Conservation (phyloP, 2,888 invertebrate species). For the Diplolepis rosae region DNA sequence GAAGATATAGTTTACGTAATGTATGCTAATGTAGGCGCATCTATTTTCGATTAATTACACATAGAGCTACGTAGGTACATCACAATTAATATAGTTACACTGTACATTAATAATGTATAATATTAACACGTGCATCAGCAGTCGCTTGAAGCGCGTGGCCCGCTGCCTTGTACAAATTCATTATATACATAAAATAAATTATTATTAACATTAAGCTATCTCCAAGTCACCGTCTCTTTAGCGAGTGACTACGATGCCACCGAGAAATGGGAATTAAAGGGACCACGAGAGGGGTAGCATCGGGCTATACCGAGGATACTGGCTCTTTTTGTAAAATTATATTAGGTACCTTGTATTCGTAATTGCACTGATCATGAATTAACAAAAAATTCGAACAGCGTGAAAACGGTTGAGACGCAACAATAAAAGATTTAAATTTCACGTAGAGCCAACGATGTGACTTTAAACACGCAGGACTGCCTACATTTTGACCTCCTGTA, state of each 20-base stretch:
- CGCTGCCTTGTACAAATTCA: constrained; percentile 69
- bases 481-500: constrained; percentile 48
- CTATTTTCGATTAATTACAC: constrained; percentile 58
- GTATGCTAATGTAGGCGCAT: constrained; percentile 41
- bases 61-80: constrained; percentile 69
- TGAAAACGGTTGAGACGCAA: constrained; percentile 21
- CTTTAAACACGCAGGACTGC: constrained; percentile 56
- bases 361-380: constrained; percentile 73
- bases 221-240: constrained; percentile 56
- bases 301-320: constrained; percentile 68
- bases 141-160: constrained; percentile 53
- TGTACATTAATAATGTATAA: constrained; percentile 68
- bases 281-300: constrained; percentile 37
- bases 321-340: constrained; percentile 73
- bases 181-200: constrained; percentile 74
- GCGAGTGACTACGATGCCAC: constrained; percentile 39
- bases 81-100: constrained; percentile 73
- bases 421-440: constrained; percentile 37
- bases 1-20: constrained; percentile 30
- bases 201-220: constrained; percentile 73
- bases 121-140: constrained; percentile 60
- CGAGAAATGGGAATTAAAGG: constrained; percentile 3
- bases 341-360: constrained; percentile 72
- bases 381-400: constrained; percentile 51
- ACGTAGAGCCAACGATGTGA: constrained; percentile 64